Percentiles rank a stretch among this genome's conserved stretches.
Evolutionary conservation across 2,888 invertebrate genomes (phyloP).

Genomic region (Balanococcus diminutus): DNA sequence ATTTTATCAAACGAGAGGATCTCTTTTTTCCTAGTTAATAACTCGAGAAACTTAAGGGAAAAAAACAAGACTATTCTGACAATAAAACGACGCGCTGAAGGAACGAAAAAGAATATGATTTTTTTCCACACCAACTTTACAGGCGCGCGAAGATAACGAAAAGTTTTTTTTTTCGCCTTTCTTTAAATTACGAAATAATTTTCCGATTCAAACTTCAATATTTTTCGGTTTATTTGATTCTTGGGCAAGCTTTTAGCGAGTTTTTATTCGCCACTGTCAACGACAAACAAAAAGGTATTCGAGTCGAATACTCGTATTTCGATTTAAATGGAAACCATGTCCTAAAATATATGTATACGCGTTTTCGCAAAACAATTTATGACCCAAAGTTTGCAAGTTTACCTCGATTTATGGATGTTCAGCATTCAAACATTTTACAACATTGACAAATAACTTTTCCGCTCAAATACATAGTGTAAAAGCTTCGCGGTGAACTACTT

Average conservation of each 20-base stretch:
- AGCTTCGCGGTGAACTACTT: conserved; percentile 12
- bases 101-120: background rate
- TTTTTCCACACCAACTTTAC: background rate
- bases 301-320: background rate
- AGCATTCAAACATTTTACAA: conserved; percentile 24
- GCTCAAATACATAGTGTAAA: conserved; percentile 7
- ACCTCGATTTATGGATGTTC: conserved; percentile 27
- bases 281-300: background rate
- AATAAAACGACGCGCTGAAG: background rate
- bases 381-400: conserved; percentile 11
- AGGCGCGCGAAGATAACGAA: background rate
- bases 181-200: conserved; percentile 3
- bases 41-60: background rate
- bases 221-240: background rate
- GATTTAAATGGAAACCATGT: background rate
- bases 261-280: background rate
- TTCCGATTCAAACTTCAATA: background rate
- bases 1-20: conserved; percentile 7
- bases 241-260: background rate
- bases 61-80: background rate
- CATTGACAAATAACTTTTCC: conserved; percentile 12
- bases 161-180: background rate
- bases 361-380: background rate
- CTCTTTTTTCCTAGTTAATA: background rate
- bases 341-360: background rate